These are phyloP conservation scores for Cosmorhoe ocellata DNA, from an alignment of 2,888 invertebrate genomes.

Conservation along the genomic window DNA sequence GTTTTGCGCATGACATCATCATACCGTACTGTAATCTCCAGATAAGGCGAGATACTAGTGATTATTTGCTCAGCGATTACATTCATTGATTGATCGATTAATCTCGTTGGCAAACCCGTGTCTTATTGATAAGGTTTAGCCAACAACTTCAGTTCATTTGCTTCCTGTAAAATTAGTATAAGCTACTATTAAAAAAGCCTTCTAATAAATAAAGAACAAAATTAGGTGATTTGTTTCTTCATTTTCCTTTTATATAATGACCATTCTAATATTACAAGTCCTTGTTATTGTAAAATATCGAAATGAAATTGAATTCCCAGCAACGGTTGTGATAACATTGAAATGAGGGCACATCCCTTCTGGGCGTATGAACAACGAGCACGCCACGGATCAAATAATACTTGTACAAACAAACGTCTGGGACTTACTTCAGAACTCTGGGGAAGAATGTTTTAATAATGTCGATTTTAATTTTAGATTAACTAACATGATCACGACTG, in stretches of 20 bases:
- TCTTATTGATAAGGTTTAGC: conserved; percentile 12
- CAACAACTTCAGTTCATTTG: background rate
- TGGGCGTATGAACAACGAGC: background rate
- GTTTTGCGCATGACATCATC: conserved; percentile 14
- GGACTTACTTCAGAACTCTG: no score
- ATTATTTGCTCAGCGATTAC: conserved; percentile 1
- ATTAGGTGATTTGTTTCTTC: no score
- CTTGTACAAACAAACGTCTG: background rate
- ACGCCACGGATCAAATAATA: background rate
- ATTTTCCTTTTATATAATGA: no score
- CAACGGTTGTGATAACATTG: conserved; percentile 7
- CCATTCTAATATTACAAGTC: background rate
- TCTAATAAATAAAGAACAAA: no score
- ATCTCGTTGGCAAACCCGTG: background rate
- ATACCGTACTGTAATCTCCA: conserved; percentile 6
- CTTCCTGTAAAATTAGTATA: conserved; percentile 1
- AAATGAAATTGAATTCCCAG: background rate
- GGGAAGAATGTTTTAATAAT: no score
- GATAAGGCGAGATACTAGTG: conserved; percentile 11
- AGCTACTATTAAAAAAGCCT: no score
- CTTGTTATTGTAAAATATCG: conserved; percentile 2
- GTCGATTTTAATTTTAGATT: no score
- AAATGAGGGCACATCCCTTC: conserved; percentile 12
- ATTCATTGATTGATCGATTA: conserved; percentile 18
- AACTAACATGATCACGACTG: no score